Conservation (phyloP, 2,888 invertebrate genomes). For the Micropterix aruncella region DNA sequence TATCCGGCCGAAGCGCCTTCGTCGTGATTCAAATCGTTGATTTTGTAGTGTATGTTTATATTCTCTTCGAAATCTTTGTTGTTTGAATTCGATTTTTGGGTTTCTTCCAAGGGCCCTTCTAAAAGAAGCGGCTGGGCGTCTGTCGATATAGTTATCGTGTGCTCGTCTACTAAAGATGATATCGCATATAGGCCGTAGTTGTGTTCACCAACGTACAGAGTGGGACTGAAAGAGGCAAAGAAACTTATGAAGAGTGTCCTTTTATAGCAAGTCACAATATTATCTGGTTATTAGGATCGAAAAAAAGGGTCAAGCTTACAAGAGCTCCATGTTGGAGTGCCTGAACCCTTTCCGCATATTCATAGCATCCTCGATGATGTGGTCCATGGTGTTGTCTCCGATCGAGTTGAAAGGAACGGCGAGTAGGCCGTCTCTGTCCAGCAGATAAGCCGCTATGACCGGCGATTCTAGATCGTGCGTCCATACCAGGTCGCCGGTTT, state of each 20-base stretch:
- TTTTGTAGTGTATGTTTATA: constrained; percentile 32
- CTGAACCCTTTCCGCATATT: constrained; percentile 39
- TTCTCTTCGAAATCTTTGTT: constrained; percentile 33
- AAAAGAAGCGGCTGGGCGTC: constrained; percentile 54
- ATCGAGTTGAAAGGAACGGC: constrained; percentile 82
- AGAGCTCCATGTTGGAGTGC: constrained; percentile 43
- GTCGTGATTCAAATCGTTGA: constrained; percentile 25
- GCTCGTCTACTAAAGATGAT: constrained; percentile 84
- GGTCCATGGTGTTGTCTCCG: constrained; percentile 71
- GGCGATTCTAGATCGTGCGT: constrained; percentile 77
- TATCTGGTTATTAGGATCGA: no score
- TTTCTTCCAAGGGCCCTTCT: constrained; percentile 49
- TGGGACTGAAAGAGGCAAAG: constrained; percentile 53
- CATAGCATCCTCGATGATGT: constrained; percentile 45
- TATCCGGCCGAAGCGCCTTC: constrained; percentile 31
- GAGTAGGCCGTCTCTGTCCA: constrained; percentile 62
- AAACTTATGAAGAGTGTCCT: no score
- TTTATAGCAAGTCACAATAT: no score
- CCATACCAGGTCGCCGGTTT: constrained; percentile 76
- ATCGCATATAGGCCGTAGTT: constrained; percentile 81
- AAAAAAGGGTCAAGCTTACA: constrained; percentile 27
- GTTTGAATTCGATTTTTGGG: constrained; percentile 16
- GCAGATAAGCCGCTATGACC: constrained; percentile 75
- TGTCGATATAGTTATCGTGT: constrained; percentile 67
- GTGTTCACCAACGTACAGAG: constrained; percentile 82